phyloP scores from a whole-genome alignment of 2,888 invertebrate genomes.

The Agrilus mali region DNA sequence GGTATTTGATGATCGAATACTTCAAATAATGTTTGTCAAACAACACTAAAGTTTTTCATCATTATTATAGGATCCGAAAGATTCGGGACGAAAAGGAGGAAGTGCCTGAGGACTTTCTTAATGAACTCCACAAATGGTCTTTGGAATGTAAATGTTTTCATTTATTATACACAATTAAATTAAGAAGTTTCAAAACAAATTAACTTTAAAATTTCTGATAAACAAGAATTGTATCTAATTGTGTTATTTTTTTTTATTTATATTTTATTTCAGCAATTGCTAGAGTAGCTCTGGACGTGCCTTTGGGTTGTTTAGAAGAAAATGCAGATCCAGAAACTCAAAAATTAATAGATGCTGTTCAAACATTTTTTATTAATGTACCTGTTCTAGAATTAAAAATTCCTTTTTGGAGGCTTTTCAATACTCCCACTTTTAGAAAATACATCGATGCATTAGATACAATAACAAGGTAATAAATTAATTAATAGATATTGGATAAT shows the following conservation, averaged over 20 bases:
- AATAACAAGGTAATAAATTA: constrained; percentile 43
- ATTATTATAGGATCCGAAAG: constrained; percentile 39
- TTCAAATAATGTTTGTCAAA: not conserved
- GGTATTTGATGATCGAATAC: not conserved
- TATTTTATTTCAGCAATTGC: constrained; percentile 42
- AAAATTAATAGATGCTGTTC: constrained; percentile 51
- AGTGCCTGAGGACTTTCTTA: constrained; percentile 52
- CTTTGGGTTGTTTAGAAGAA: constrained; percentile 50
- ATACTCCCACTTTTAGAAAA: constrained; percentile 46
- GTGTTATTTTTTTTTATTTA: constrained; percentile 2
- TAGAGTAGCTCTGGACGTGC: constrained; percentile 50
- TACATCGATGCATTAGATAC: constrained; percentile 55
- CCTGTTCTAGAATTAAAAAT: constrained; percentile 50
- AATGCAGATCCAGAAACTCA: constrained; percentile 43
- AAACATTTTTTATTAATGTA: constrained; percentile 52
- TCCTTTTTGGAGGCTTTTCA: constrained; percentile 55
- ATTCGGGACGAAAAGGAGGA: constrained; percentile 43
- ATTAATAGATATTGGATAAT: not conserved
- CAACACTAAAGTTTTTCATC: not conserved
- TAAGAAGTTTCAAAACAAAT: too few relatives aligned
- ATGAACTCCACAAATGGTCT: constrained; percentile 68
- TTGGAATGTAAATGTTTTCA: constrained; percentile 52
- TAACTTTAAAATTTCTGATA: not conserved
- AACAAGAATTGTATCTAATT: not conserved
- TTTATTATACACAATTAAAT: not conserved